These are phyloP conservation scores for Elanoides forficatus DNA, from an alignment of 2,113 vertebrate species.

Conservation along the genomic window DNA sequence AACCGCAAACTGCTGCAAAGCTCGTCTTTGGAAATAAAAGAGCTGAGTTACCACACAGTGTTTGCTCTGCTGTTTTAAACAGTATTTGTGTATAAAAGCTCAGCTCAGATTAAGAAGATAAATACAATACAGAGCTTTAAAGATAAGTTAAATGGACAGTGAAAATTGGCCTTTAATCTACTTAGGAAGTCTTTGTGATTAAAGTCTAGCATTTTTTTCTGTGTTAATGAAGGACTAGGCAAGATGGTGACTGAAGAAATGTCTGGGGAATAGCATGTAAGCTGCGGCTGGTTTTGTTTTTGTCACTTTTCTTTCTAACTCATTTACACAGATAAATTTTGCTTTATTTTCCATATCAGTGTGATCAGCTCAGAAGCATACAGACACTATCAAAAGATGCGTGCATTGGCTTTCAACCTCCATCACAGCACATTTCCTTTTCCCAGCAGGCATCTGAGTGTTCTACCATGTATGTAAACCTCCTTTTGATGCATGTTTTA, in stretches of 20 bases:
- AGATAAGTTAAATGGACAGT: conserved; percentile 17
- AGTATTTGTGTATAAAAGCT: not conserved
- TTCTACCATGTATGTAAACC: not conserved
- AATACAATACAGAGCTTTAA: not conserved
- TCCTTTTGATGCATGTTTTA: conserved; percentile 7
- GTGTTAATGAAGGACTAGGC: not conserved
- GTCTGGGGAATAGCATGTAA: not conserved
- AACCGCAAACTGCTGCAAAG: not conserved
- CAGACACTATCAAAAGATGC: not conserved
- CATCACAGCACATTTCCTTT: not conserved
- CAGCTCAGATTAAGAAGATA: conserved; percentile 3
- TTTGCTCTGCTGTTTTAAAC: not conserved
- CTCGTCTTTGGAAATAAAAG: not conserved
- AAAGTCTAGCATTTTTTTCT: not conserved
- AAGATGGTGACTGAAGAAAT: not conserved
- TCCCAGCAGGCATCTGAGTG: not conserved
- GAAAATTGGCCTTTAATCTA: conserved; percentile 20
- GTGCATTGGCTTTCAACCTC: not conserved
- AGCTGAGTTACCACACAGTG: not conserved
- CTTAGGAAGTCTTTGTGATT: conserved; percentile 24
- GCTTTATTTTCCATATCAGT: not conserved
- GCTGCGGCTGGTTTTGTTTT: fast-evolving
- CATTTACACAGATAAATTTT: not conserved
- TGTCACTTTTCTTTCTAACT: not conserved
- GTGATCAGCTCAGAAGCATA: not conserved